Conservation (phyloP, 1,140 invertebrate species). For the Mercenaria mercenaria region DNA sequence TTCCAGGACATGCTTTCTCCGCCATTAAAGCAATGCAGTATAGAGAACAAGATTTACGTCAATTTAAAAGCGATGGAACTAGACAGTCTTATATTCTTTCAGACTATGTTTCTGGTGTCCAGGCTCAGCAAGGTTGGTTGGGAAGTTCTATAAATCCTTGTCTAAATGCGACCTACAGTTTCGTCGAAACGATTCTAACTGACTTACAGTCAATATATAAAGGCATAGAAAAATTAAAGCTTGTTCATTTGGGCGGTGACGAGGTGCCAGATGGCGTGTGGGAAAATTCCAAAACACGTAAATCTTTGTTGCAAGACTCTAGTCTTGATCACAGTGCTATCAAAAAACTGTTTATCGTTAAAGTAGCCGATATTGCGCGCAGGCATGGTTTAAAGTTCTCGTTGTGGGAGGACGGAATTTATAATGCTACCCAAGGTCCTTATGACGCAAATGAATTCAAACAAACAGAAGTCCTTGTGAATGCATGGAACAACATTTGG, state of each 20-base stretch:
- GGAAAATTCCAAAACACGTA: slow-evolving; percentile 77
- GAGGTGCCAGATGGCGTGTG: slow-evolving; percentile 79
- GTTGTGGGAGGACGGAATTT: slow-evolving; percentile 81
- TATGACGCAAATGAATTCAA: slow-evolving; percentile 57
- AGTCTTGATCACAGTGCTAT: neutral
- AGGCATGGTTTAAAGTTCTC: slow-evolving; percentile 69
- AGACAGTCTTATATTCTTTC: slow-evolving; percentile 68
- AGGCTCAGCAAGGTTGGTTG: slow-evolving; percentile 74
- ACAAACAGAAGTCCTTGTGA: slow-evolving; percentile 51
- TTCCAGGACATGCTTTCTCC: slow-evolving; percentile 82
- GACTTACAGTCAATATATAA: slow-evolving; percentile 73
- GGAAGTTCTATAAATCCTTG: slow-evolving; percentile 82
- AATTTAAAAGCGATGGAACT: neutral
- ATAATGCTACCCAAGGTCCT: slow-evolving; percentile 32
- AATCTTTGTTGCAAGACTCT: slow-evolving; percentile 28
- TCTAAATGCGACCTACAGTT: slow-evolving; percentile 77
- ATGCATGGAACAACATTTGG: slow-evolving; percentile 76
- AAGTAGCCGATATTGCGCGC: slow-evolving; percentile 22
- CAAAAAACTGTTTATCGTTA: neutral
- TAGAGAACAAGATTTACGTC: slow-evolving; percentile 1
- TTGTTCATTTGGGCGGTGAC: slow-evolving; percentile 83
- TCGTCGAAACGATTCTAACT: slow-evolving; percentile 67
- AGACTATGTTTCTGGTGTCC: slow-evolving; percentile 60
- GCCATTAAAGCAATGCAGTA: slow-evolving; percentile 80
- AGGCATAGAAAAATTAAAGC: slow-evolving; percentile 71